Base-by-base conservation (phyloP, 2,888 invertebrate genomes). In the Bhutanitis thaidina region DNA sequence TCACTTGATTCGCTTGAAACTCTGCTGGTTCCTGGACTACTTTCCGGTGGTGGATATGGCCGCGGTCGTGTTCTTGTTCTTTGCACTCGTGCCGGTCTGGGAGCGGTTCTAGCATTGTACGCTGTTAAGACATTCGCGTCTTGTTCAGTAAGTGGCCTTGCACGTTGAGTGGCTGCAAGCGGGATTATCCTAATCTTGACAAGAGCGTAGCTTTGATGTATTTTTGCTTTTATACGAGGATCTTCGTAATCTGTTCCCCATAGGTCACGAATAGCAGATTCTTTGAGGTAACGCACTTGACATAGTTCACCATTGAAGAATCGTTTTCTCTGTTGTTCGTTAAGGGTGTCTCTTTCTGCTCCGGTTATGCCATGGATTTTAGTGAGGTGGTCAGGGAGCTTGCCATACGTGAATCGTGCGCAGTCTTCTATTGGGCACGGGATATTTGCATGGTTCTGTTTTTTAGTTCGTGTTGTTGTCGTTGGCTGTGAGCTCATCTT, bases 241-340 rank as follows among this genome's bases (percentile, higher is more conserved):
- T 90, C 87, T 52, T 90, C 86, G 52, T 90, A 90, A 53, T 88
- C 90, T 3, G 79, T 58, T 7, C 90, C 90, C 90, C 90, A 90
- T 5, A 90, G 77, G 40, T 90, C 90, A 61, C 87, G 67, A n/a
- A 90, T 90, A 0, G 90, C 90, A 3, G 90, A 80, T 69, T 90
- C 90, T 57, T 90, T 90, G 1, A 90, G 71, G 55, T 82, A 90
- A 9, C 87, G 67, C 0, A 90, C 90, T 77, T 90, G 90, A 50
- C 90, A 90, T 0, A 90, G 74, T 67, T 90, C 90, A n/a, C 90
- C 90, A 54, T 90, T 90, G 58, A 90, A 90, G 66, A 90, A 90
- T 13, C 90, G 65, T 59, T 90, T 90, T 27, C 90, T 67, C 57
- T 90, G 90, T 57, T 88, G 90, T 58, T 90, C 90, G 56, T 90